Conservation (phyloP, 2,797 vertebrate species). For the Liasis olivaceus region DNA sequence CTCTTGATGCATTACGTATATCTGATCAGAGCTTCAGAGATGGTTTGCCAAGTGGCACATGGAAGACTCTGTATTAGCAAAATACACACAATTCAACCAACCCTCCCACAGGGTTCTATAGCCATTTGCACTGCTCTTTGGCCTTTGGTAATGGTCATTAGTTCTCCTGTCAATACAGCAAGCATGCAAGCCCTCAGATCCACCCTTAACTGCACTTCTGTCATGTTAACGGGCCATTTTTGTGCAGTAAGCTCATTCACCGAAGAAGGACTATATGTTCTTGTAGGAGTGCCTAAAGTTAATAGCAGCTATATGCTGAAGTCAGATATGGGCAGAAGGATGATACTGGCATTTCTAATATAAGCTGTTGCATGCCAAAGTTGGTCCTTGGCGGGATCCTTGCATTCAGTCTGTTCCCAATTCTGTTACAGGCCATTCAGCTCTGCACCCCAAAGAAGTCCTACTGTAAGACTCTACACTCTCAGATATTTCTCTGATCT, state of each 20-base stretch:
- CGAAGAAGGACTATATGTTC: not conserved
- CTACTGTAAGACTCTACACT: not conserved
- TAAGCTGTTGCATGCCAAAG: not conserved
- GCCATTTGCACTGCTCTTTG: not conserved
- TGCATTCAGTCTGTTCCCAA: not conserved
- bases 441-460: slow-evolving; percentile 9
- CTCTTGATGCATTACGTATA: not conserved
- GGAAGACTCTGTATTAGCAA: not conserved
- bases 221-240: not conserved
- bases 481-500: slow-evolving; percentile 8
- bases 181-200: not conserved
- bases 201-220: not conserved
- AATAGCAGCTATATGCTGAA: not conserved
- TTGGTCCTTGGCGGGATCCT: not conserved
- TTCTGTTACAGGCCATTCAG: not conserved
- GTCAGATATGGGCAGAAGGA: not conserved
- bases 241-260: not conserved
- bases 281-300: not conserved
- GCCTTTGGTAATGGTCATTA: not conserved
- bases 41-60: not conserved
- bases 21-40: not conserved
- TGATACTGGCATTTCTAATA: not conserved
- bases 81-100: not conserved
- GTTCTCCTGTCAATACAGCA: not conserved
- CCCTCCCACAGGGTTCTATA: not conserved